Evolutionary conservation across 2,113 vertebrate species (phyloP), one percentile per base, ranked within the genome.

Genomic region (Cottus gobio): DNA sequence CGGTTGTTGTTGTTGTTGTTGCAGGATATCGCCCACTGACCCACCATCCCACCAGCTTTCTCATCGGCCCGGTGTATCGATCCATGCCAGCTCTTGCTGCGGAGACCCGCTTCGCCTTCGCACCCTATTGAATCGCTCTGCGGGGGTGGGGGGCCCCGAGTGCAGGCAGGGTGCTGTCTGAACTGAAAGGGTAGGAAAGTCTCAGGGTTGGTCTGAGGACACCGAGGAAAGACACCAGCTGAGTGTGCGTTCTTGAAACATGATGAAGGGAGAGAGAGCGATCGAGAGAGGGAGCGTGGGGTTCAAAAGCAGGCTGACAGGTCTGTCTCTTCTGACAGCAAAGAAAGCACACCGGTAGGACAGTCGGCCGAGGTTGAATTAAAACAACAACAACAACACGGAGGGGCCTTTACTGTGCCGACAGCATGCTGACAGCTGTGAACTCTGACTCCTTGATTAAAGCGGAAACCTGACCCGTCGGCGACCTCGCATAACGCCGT

Each of bases 1-100:
- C 75, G 58, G 67, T 62, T 69, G 66, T 56, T 76, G 61, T 26
- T 69, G 66, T 62, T 76, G 61, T 28, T 67, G 71, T 69, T 80
- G 87, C 58, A 76, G 77, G 50, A 60, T 60, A 46, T 54, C 46
- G 22, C 66, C 80, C 89, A 66, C 65, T 56, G 28, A n/a, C 70
- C 82, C 63, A 66, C 69, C 56, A n/a, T n/a, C n/a, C n/a, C n/a
- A n/a, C n/a, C n/a, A 5, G 63, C 71, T 46, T 77, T 71, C 76
- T 84, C 83, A 63, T 65, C 56, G 7, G 70, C 11, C 71, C 22
- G 7, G 7, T 37, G 34, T 75, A 91, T 92, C 48, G 91, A 92
- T 77, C 24, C 62, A n/a, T 44, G 83, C 30, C 81, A 81, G 75
- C 71, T 72, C 82, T 71, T 26, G 48, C 80, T 72, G 70, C 15